Evolutionary conservation across 2,888 invertebrate species (phyloP), one percentile per base, ranked within the genome.

Genomic region (Frankliniella intonsa): DNA sequence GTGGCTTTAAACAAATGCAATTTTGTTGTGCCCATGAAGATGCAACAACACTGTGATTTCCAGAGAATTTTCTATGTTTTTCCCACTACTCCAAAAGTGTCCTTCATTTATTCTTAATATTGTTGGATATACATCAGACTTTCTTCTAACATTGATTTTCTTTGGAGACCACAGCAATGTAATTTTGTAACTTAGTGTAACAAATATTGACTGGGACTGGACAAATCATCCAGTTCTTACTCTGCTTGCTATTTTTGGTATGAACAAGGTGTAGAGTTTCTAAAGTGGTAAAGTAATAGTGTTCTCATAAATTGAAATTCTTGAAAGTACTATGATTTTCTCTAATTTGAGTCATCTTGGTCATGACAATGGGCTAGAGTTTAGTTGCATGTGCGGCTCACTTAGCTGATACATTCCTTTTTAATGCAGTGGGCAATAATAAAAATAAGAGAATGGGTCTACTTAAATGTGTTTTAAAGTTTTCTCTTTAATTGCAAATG

Each of bases 211-310:
- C 25, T 76, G 69, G 25, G 22, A 76, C 25, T 76, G 69, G n/a
- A 76, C 69, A 76, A 25, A 76, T 25, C 25, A 25, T 76, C 12
- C 38, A 38, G 38, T 38, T 38, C 38, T 38, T 38, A 38, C 38
- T 76, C 22, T 76, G 69, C 69, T 76, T 76, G 69, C 69, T 76
- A 76, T 76, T 76, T 76, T 76, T 76, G 69, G 69, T 76, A 76
- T 76, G 69, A 76, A 5, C 25, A 76, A 25, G 69, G 22, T 22
- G 22, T 76, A 76, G 69, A 22, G 25, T 22, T 76, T 25, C 11
- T 25, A 76, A 76, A 76, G 22, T 25, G 25, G 22, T 25, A 25
- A n/a, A 25, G 25, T 25, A 10, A 25, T 25, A 22, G 22, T 25
- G 22, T 25, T 76, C 25, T 25, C 22, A 76, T 25, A 25, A 10